These are phyloP conservation scores for Microplitis demolitor DNA, from an alignment of 1,140 invertebrate genomes.

Conservation along the genomic window DNA sequence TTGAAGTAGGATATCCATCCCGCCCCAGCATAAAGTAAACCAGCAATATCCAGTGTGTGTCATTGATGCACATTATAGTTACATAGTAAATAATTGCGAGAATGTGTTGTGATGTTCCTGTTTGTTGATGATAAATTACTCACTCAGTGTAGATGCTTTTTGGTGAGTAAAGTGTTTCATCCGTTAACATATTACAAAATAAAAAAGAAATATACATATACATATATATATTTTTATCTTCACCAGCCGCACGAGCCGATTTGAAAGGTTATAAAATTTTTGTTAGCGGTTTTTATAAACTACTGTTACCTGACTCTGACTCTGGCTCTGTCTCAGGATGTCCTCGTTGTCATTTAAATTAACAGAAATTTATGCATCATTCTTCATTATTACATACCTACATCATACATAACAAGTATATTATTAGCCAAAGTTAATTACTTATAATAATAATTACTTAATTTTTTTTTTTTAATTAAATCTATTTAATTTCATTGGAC, in stretches of 20 bases:
- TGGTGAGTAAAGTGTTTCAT: conserved; percentile 36
- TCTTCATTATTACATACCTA: not conserved
- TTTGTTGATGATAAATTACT: conserved; percentile 44
- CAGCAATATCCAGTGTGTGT: too few species aligned
- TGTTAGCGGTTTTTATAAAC: conserved; percentile 12
- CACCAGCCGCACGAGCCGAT: not conserved
- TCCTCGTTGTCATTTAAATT: conserved; percentile 16
- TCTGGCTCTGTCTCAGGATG: not conserved
- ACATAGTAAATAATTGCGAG: conserved; percentile 30
- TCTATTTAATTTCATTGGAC: conserved; percentile 19
- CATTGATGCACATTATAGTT: not conserved
- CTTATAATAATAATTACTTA: not conserved
- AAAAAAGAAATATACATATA: not conserved
- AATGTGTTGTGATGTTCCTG: conserved; percentile 40
- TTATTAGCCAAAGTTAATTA: not conserved
- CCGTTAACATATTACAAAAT: not conserved
- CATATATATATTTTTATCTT: not conserved
- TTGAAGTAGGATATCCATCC: too few species aligned
- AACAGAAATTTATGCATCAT: conserved; percentile 6
- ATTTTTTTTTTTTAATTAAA: not conserved
- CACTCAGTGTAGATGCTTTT: conserved; percentile 46
- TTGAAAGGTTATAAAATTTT: not conserved
- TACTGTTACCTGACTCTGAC: not conserved
- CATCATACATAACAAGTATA: not conserved
- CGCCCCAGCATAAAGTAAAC: too few species aligned